phyloP scores from a whole-genome alignment of 2,797 vertebrate genomes.

The Arnoldichthys spilopterus region DNA sequence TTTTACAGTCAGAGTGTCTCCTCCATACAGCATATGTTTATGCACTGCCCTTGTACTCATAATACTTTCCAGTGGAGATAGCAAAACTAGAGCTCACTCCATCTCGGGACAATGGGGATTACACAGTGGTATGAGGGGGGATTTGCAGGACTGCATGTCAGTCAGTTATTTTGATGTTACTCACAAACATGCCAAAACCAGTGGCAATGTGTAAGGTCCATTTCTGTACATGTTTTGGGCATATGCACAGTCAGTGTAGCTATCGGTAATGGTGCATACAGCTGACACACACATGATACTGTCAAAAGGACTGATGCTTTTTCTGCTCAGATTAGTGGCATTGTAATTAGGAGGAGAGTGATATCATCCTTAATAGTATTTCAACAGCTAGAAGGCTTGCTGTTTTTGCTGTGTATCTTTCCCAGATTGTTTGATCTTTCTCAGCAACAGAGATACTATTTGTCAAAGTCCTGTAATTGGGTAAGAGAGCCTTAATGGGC shows the following conservation, averaged over 20 bases:
- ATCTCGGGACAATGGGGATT: conserved; percentile 48
- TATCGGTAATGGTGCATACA: neutral
- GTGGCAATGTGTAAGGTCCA: neutral
- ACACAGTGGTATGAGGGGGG: conserved; percentile 43
- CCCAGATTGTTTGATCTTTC: neutral
- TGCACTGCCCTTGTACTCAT: neutral
- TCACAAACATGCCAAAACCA: conserved; percentile 41
- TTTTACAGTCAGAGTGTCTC: conserved; percentile 13
- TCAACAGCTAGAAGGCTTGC: neutral
- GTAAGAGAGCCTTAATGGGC: conserved; percentile 17
- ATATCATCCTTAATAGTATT: neutral
- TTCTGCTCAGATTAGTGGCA: neutral
- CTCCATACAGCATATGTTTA: neutral
- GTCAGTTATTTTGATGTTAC: conserved; percentile 49
- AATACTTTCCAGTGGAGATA: conserved; percentile 23
- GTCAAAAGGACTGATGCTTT: neutral
- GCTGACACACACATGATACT: neutral
- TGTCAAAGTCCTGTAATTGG: conserved; percentile 58
- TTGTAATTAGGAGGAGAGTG: neutral
- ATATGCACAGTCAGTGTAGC: neutral
- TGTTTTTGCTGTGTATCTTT: neutral
- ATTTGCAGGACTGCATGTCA: conserved; percentile 39
- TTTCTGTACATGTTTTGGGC: conserved; percentile 17
- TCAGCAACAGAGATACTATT: conserved; percentile 62
- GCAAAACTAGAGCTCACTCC: neutral